Evolutionary conservation across 2,113 vertebrate genomes (phyloP), one percentile per base, ranked within the genome.

Genomic region (Azemiops feae): DNA sequence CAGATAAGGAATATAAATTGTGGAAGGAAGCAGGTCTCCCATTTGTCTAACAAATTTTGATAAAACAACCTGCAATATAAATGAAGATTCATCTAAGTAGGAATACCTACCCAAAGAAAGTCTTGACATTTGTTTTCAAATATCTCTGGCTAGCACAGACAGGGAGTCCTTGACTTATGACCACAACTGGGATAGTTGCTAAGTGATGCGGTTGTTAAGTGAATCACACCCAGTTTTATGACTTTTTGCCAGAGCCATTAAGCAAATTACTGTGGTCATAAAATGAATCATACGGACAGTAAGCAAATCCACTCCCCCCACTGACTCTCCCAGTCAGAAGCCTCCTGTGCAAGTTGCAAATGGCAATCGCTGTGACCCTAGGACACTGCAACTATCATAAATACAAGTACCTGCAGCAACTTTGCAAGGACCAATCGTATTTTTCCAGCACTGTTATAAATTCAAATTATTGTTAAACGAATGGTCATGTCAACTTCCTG

Each of bases 31-130:
- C 45, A 99, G 98, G 95, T 99, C 99, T 92, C 99, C 99, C 99
- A 99, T 99, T 97, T 99, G 99, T 96, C 99, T 98, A 94, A 99
- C 99, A 98, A 99, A 99, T 96, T 99, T 99, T 53, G 99, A 99
- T 95, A 99, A 97, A 95, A 99, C 99, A 96, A 99, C 99, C 99
- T 99, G 95, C 85, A 97, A 96, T 54, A 97, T 47, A 93, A 90
- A 43, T 34, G 94, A 95, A 96, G 50, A 60, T 91, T 85, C 91
- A 47, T 85, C 25, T 93, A 96, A 95, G 92, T 6, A 88, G 34
- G 69, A 88, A 89, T 52, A 55, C 16, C 14, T 55, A 39, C 14
- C 34, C 39, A 91, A 64, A 90, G 27, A 90, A 34, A n/a, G 2
- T 18, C 20, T 47, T 34, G 16, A n/a, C 47, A 50, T 8, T 45